Evolutionary conservation across 2,113 vertebrate genomes (phyloP).

Genomic region (Lagenorhynchus albirostris): DNA sequence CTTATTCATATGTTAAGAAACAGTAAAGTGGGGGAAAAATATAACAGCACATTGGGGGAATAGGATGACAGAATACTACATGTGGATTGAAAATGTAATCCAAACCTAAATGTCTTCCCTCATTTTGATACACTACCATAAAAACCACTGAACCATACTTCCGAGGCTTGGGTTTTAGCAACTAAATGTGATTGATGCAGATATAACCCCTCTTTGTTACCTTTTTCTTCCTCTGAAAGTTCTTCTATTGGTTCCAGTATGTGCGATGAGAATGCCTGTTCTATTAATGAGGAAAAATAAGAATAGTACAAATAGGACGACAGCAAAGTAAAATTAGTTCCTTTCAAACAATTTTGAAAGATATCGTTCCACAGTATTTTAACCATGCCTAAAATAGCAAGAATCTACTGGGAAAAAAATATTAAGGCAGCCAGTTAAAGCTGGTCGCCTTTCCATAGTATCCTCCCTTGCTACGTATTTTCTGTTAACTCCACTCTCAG

Average conservation of each 20-base stretch:
- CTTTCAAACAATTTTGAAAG: neutral
- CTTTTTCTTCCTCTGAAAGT: constrained; percentile 96
- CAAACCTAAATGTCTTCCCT: constrained; percentile 1
- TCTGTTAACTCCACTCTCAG: neutral
- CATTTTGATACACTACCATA: neutral
- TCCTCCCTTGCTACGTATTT: neutral
- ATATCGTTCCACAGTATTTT: neutral
- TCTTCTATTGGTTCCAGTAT: constrained; percentile 96
- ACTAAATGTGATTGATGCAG: neutral
- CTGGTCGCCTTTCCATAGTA: neutral
- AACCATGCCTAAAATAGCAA: neutral
- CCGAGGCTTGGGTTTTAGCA: neutral
- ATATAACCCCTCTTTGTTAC: constrained; percentile 81
- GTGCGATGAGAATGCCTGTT: constrained; percentile 87
- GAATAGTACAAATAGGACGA: constrained; percentile 80
- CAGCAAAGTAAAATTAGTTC: constrained; percentile 68
- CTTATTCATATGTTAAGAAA: neutral
- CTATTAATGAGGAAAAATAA: constrained; percentile 84
- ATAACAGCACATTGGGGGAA: neutral
- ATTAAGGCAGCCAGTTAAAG: neutral
- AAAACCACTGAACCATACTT: neutral
- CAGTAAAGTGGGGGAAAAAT: neutral
- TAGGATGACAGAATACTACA: neutral
- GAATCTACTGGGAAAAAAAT: neutral
- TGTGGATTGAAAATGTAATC: neutral